Conservation (phyloP, 2,888 invertebrate genomes). For the Seira sanloemensis region DNA sequence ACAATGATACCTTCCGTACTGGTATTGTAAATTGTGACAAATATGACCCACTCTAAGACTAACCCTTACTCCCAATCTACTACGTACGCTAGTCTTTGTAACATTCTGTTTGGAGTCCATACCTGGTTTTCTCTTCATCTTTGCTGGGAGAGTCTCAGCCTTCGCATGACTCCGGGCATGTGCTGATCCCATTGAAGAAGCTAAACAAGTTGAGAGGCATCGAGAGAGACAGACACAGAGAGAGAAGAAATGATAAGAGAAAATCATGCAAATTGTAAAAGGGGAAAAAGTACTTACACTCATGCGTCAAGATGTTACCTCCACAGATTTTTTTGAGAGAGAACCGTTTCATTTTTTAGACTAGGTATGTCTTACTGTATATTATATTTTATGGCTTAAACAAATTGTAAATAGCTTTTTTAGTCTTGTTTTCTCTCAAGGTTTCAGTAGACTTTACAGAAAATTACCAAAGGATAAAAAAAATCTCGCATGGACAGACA, state of each 20-base stretch:
- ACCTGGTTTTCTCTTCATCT: constrained; percentile 72
- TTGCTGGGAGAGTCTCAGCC: constrained; percentile 70
- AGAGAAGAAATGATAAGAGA: constrained; percentile 57
- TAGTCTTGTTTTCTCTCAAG: background rate
- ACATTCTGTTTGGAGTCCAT: constrained; percentile 59
- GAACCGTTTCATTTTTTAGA: background rate
- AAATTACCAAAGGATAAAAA: constrained; percentile 20
- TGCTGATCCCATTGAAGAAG: constrained; percentile 65
- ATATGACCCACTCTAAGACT: constrained; percentile 60
- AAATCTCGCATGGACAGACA: constrained; percentile 56
- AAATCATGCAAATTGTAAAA: constrained; percentile 52
- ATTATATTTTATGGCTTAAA: background rate
- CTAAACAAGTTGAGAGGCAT: constrained; percentile 60
- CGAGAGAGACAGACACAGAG: constrained; percentile 32
- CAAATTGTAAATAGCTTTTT: background rate
- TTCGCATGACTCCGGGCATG: constrained; percentile 63
- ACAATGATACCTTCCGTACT: constrained; percentile 59
- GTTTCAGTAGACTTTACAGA: constrained; percentile 21
- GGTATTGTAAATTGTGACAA: constrained; percentile 64
- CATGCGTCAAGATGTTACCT: constrained; percentile 50
- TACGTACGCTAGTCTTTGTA: constrained; percentile 27
- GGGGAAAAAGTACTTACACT: constrained; percentile 54
- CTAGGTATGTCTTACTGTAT: background rate
- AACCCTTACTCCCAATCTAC: constrained; percentile 49
- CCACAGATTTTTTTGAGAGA: constrained; percentile 34